These are phyloP conservation scores for Drosophila triauraria DNA, from an alignment of 1,140 invertebrate genomes.

Conservation along the genomic window DNA sequence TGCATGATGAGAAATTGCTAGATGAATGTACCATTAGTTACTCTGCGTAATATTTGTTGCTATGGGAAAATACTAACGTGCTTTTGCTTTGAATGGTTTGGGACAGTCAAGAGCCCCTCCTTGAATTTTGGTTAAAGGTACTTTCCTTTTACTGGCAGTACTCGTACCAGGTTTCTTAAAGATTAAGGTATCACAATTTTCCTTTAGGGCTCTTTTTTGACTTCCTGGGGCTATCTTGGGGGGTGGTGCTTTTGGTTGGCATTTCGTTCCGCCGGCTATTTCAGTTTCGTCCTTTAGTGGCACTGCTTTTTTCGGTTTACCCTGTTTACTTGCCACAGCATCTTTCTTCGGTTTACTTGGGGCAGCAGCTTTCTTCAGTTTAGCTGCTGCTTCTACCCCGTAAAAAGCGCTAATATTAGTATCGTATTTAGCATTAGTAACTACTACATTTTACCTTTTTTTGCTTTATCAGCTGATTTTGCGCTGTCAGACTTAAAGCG, in stretches of 20 bases:
- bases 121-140: neutral
- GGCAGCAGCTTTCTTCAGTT: neutral
- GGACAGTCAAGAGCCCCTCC: neutral
- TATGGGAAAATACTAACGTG: neutral
- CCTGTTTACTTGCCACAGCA: neutral
- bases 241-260: neutral
- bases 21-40: neutral
- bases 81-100: no score
- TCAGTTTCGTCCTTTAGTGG: neutral
- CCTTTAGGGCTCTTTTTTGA: neutral
- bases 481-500: slow-evolving; percentile 2
- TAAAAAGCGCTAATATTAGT: neutral
- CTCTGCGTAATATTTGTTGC: neutral
- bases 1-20: neutral
- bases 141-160: neutral
- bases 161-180: neutral
- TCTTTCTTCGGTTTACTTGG: neutral
- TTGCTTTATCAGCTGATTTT: neutral
- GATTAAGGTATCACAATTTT: neutral
- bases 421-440: neutral
- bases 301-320: neutral
- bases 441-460: neutral
- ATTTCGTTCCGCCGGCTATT: neutral
- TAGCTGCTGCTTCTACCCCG: neutral
- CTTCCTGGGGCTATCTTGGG: rapidly evolving